Evolutionary conservation across 2,797 vertebrate species (phyloP).

Genomic region (Australoheros facetus): DNA sequence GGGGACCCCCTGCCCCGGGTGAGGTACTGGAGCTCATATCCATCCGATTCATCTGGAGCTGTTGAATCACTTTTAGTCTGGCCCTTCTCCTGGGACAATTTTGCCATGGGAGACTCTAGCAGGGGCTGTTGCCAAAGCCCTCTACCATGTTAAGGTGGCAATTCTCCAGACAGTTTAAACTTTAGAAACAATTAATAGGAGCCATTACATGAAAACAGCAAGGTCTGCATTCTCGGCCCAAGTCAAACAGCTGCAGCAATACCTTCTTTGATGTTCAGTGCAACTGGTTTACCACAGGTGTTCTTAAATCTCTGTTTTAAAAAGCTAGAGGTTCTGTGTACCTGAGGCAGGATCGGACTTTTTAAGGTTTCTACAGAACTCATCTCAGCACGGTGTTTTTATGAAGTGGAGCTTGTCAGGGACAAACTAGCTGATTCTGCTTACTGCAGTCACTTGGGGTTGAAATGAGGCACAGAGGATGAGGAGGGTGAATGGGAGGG

Average conservation of each 20-base stretch:
- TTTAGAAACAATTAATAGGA: background rate
- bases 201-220: background rate
- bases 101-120: fast-evolving
- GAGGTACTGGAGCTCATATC: background rate
- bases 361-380: constrained; percentile 15
- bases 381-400: constrained; percentile 30
- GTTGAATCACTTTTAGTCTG: no score
- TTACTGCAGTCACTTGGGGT: constrained; percentile 17
- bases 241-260: background rate
- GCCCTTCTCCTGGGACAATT: background rate
- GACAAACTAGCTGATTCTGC: constrained; percentile 47
- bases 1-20: background rate
- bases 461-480: background rate
- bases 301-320: no score
- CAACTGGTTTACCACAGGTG: background rate
- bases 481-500: background rate
- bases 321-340: background rate
- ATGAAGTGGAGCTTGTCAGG: constrained; percentile 39
- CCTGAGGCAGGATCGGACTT: constrained; percentile 8
- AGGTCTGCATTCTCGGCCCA: background rate
- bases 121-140: background rate
- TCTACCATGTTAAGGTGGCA: background rate
- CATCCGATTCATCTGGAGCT: background rate
- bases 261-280: background rate
- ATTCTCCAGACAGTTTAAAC: no score